phyloP scores from a whole-genome alignment of 2,888 invertebrate species.

The Drosophila anomelani region DNA sequence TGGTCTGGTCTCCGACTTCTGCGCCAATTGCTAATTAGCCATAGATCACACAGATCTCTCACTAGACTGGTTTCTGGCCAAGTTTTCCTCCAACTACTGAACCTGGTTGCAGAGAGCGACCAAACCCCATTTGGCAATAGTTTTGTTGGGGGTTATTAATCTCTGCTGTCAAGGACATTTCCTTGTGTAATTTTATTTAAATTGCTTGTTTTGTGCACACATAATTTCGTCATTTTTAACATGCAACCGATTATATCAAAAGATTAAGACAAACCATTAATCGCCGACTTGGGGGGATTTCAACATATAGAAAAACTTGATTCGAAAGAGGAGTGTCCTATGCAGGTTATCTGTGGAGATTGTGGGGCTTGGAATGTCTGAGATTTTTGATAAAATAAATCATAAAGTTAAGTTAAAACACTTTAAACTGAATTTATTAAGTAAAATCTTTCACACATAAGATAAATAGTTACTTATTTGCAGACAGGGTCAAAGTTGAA shows the following conservation, averaged over 20 bases:
- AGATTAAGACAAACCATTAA: conserved; percentile 23
- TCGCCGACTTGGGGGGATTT: background rate
- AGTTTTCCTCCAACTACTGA: conserved; percentile 4
- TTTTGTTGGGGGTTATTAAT: conserved; percentile 41
- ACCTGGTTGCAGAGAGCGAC: background rate
- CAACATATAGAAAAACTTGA: conserved; percentile 23
- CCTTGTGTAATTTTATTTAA: conserved; percentile 46
- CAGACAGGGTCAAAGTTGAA: conserved; percentile 31
- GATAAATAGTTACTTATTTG: conserved; percentile 32
- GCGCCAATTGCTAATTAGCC: conserved; percentile 46
- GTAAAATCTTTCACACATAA: conserved; percentile 40
- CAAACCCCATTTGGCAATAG: conserved; percentile 27
- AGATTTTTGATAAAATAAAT: background rate
- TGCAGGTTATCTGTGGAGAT: conserved; percentile 6
- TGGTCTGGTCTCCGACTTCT: conserved; percentile 26
- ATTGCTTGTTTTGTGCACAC: conserved; percentile 35
- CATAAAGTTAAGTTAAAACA: conserved; percentile 14
- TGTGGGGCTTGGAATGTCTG: background rate
- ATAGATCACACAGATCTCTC: conserved; percentile 28
- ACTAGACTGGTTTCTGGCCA: conserved; percentile 46
- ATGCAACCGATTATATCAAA: conserved; percentile 14
- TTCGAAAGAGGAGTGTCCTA: conserved; percentile 27
- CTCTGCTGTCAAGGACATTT: conserved; percentile 50
- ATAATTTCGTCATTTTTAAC: conserved; percentile 35
- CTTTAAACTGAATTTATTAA: conserved; percentile 62